Evolutionary conservation across 2,113 vertebrate species (phyloP).

Genomic region (Epinephelus lanceolatus): DNA sequence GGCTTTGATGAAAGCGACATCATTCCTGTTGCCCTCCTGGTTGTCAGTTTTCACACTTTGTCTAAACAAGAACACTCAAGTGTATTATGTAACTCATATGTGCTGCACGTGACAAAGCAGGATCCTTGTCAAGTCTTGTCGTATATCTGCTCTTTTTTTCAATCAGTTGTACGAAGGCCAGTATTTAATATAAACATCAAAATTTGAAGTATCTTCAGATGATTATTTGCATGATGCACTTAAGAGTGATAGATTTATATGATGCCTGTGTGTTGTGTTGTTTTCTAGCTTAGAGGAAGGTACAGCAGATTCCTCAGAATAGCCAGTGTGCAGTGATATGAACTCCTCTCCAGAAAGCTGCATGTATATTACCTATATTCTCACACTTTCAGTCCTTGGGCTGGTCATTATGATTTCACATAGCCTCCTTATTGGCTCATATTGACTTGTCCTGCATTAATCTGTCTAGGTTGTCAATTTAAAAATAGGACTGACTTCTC

Average conservation of each 20-base stretch:
- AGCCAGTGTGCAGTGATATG: not conserved
- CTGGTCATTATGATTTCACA: slow-evolving; percentile 20
- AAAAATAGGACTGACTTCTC: not conserved
- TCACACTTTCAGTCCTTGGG: not conserved
- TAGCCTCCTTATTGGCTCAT: not conserved
- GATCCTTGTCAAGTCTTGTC: slow-evolving; percentile 12
- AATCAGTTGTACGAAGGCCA: not conserved
- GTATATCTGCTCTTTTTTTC: slow-evolving; percentile 5
- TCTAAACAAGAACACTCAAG: slow-evolving; percentile 65
- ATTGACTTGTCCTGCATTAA: not conserved
- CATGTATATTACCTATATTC: not conserved
- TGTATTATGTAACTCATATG: slow-evolving; percentile 51
- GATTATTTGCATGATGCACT: not conserved
- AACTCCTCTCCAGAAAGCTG: not conserved
- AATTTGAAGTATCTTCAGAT: not conserved
- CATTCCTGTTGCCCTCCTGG: slow-evolving; percentile 40
- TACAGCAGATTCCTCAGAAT: not conserved
- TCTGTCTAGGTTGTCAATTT: not conserved
- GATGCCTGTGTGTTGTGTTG: not conserved
- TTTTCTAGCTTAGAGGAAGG: not conserved
- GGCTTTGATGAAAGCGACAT: slow-evolving; percentile 64
- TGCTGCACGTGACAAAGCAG: slow-evolving; percentile 36
- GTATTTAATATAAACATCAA: slow-evolving; percentile 14
- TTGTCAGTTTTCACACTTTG: slow-evolving; percentile 65
- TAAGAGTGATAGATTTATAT: not conserved